Evolutionary conservation across 2,797 vertebrate species (phyloP).

Genomic region (Lepus townsendii): DNA sequence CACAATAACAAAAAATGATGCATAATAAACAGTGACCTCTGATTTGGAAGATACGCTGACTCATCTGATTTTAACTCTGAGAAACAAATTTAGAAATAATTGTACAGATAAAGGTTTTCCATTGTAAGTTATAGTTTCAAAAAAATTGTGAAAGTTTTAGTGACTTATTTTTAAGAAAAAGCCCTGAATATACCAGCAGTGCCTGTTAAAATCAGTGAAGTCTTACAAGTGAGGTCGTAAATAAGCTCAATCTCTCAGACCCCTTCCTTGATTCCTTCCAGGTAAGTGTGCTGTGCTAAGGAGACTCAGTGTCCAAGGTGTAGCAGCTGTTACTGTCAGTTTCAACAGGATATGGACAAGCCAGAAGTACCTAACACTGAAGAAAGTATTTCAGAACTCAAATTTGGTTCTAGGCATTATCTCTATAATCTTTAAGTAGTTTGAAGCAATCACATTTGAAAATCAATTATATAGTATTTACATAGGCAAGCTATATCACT

Average conservation of each 20-base stretch:
- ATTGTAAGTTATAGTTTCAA: neutral
- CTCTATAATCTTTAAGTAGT: constrained; percentile 17
- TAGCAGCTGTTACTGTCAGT: neutral
- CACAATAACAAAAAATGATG: neutral
- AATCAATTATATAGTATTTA: neutral
- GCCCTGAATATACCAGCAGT: neutral
- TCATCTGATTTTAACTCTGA: neutral
- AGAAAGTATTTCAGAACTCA: constrained; percentile 38
- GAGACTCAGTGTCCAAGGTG: rapidly evolving
- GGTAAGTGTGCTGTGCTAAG: rapidly evolving
- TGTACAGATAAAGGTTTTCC: neutral
- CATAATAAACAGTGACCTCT: neutral
- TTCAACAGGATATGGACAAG: neutral
- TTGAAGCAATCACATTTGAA: neutral
- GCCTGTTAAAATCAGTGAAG: neutral
- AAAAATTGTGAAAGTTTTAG: neutral
- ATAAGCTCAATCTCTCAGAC: neutral
- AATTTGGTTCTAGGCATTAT: neutral
- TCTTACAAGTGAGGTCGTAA: neutral
- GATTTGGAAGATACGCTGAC: neutral
- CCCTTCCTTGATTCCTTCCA: neutral
- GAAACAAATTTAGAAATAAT: neutral
- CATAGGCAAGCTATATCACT: neutral
- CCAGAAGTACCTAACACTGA: neutral
- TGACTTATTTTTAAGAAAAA: constrained; percentile 11